Percentiles rank a stretch among this genome's conserved stretches.
These are phyloP conservation scores for Canis aureus DNA, from an alignment of 2,113 vertebrate species.

Conservation along the genomic window DNA sequence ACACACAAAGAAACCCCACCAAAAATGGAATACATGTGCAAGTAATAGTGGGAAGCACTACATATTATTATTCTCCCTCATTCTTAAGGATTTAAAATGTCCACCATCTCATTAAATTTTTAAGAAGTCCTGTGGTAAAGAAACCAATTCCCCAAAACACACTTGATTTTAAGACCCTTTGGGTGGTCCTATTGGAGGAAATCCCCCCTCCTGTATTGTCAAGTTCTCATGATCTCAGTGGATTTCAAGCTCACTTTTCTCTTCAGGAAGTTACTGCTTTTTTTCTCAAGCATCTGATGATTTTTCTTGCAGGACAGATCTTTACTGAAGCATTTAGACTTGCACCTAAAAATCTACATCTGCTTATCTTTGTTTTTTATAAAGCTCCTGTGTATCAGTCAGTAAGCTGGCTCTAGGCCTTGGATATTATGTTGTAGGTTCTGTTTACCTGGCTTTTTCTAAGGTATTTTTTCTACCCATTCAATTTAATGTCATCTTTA, in stretches of 20 bases:
- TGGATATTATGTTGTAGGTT: background rate
- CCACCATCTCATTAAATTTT: background rate
- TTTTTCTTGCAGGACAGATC: background rate
- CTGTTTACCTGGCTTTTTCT: background rate
- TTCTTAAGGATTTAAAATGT: background rate
- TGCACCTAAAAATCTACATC: background rate
- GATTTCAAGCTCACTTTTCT: background rate
- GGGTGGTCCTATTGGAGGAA: background rate
- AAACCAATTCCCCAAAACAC: background rate
- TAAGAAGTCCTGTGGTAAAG: background rate
- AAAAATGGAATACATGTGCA: background rate
- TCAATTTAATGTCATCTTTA: background rate
- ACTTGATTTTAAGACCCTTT: background rate
- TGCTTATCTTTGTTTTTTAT: background rate
- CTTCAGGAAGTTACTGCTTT: background rate
- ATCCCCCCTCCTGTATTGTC: background rate
- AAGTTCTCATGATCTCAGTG: background rate
- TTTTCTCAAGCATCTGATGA: background rate
- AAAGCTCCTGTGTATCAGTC: background rate
- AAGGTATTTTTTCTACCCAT: background rate
- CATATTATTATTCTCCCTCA: background rate
- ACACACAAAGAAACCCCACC: background rate
- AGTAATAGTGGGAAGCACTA: background rate
- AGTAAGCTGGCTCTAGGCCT: background rate
- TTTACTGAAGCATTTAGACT: background rate